Evolutionary conservation across 2,888 invertebrate genomes (phyloP).

Genomic region (Cephus spinipes): DNA sequence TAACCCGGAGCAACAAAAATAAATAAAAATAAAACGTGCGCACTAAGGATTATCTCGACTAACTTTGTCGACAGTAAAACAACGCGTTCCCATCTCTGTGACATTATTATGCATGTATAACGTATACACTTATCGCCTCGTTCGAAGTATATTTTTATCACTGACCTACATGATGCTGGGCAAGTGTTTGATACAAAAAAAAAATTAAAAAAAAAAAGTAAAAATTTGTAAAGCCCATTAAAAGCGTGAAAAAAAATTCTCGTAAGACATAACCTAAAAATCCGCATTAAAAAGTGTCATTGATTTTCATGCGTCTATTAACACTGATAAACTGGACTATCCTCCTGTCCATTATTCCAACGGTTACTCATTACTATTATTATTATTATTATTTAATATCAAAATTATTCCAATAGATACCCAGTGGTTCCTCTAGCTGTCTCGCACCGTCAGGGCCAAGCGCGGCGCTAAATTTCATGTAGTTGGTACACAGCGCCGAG

Average conservation of each 20-base stretch:
- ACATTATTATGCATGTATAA: neutral
- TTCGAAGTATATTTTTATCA: neutral
- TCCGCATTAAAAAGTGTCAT: neutral
- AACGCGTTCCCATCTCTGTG: neutral
- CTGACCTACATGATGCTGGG: constrained; percentile 6
- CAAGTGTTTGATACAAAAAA: neutral
- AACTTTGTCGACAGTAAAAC: neutral
- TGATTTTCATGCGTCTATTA: neutral
- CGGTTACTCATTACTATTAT: neutral
- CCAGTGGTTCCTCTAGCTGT: neutral
- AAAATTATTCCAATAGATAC: neutral
- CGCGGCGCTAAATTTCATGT: neutral
- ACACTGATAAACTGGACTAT: neutral
- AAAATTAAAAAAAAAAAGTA: neutral
- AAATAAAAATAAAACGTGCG: neutral
- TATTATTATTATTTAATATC: too few relatives aligned
- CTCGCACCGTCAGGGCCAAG: neutral
- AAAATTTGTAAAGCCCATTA: neutral
- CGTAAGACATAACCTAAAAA: neutral
- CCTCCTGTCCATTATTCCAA: neutral
- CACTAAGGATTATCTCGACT: neutral
- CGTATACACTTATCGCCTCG: neutral
- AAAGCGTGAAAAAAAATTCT: neutral
- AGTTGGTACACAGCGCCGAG: constrained; percentile 1
- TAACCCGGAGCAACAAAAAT: neutral